Evolutionary conservation across 2,113 vertebrate species (phyloP).

Genomic region (Atrichornis clamosus): DNA sequence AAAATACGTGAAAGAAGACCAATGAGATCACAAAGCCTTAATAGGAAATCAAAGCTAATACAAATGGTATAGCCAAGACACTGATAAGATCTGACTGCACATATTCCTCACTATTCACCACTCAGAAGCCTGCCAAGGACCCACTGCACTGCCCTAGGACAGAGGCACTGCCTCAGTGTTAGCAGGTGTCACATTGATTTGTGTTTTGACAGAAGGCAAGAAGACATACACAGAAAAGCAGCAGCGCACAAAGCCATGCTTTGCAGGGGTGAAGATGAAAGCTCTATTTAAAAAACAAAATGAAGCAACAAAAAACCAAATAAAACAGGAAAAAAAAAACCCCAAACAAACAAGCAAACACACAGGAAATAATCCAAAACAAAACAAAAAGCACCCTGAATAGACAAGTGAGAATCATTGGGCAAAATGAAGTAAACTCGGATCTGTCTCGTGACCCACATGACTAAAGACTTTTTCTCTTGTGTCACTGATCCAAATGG

Average conservation of each 20-base stretch:
- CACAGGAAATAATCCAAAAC: not conserved
- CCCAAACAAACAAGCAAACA: not conserved
- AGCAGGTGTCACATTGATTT: not conserved
- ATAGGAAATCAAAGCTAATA: not conserved
- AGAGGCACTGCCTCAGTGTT: not conserved
- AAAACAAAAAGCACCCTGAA: not conserved
- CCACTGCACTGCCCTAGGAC: not conserved
- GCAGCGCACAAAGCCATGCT: fast-evolving
- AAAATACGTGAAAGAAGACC: not conserved
- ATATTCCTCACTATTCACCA: not conserved
- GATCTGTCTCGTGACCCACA: not conserved
- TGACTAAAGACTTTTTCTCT: not conserved
- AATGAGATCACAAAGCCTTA: not conserved
- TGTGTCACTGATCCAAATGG: not conserved
- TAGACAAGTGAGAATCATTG: not conserved
- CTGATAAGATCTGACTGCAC: not conserved
- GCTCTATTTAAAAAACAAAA: not conserved
- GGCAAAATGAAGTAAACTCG: not conserved
- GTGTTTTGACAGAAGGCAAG: not conserved
- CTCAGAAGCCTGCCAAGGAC: not conserved
- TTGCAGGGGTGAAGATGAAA: not conserved
- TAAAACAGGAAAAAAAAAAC: not conserved
- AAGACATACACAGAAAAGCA: not conserved
- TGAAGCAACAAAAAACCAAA: not conserved
- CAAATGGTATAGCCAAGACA: not conserved